Percentiles rank a stretch among this genome's conserved stretches.
Evolutionary conservation across 2,797 vertebrate genomes (phyloP).

Genomic region (Clarias pachynema): DNA sequence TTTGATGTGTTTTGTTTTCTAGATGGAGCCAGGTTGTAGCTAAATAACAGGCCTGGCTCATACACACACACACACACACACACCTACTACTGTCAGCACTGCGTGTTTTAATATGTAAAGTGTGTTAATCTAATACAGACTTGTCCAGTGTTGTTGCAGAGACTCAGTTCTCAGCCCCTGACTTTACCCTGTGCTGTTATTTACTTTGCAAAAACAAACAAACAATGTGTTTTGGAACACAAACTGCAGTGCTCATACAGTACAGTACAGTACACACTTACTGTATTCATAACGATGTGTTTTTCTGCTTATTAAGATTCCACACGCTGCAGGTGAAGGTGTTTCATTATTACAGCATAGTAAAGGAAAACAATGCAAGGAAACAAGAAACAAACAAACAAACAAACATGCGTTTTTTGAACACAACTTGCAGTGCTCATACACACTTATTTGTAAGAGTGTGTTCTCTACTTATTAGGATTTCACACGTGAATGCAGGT

Average conservation of each 20-base stretch:
- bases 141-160: background rate
- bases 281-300: background rate
- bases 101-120: background rate
- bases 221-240: background rate
- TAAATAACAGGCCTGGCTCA: background rate
- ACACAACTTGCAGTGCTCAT: background rate
- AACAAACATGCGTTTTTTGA: background rate
- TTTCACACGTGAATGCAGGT: too few species aligned
- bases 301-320: background rate
- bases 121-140: background rate
- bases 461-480: too few species aligned
- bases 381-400: background rate
- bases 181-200: background rate
- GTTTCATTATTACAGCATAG: too few species aligned
- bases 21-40: background rate
- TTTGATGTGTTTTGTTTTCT: conserved; percentile 3
- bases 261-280: background rate
- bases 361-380: too few species aligned
- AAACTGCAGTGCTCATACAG: background rate
- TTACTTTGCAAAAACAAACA: background rate
- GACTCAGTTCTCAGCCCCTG: background rate
- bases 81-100: background rate
- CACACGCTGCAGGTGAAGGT: too few species aligned
- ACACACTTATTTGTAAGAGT: background rate
- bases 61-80: background rate